Percentiles rank a stretch among this genome's conserved stretches.
These are phyloP conservation scores for Macropis europaea DNA, from an alignment of 2,888 invertebrate species.

Conservation along the genomic window DNA sequence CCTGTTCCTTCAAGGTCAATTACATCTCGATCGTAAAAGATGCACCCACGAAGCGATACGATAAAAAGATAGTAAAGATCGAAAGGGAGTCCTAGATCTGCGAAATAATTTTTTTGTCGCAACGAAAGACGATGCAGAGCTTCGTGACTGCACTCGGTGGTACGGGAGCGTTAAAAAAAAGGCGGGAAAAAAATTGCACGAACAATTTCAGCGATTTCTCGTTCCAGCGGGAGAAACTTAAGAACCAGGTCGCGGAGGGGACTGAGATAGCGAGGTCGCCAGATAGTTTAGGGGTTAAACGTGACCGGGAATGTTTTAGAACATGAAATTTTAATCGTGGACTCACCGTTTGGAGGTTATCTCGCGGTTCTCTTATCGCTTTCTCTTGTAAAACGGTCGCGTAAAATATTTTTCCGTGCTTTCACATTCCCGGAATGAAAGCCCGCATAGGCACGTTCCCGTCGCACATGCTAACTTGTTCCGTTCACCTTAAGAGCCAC, in stretches of 20 bases:
- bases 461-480: background rate
- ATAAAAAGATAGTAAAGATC: no score
- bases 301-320: slow-evolving; percentile 20
- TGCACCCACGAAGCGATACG: no score
- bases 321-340: slow-evolving; percentile 10
- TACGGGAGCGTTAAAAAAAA: no score
- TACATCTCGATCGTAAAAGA: no score
- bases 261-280: slow-evolving; percentile 12
- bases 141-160: no score
- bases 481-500: slow-evolving; percentile 53
- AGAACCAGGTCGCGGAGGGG: slow-evolving; percentile 3
- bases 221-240: background rate
- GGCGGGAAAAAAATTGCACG: background rate
- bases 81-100: no score
- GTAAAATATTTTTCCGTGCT: slow-evolving; percentile 20
- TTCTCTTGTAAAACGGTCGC: slow-evolving; percentile 11
- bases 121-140: no score
- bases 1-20: no score
- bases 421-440: background rate
- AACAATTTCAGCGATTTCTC: background rate
- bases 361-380: background rate
- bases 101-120: no score
- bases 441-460: background rate
- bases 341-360: background rate
- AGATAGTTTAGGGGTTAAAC: slow-evolving; percentile 3